Base-by-base conservation (phyloP, 1,140 invertebrate species). In the Dinothrombium tinctorium region DNA sequence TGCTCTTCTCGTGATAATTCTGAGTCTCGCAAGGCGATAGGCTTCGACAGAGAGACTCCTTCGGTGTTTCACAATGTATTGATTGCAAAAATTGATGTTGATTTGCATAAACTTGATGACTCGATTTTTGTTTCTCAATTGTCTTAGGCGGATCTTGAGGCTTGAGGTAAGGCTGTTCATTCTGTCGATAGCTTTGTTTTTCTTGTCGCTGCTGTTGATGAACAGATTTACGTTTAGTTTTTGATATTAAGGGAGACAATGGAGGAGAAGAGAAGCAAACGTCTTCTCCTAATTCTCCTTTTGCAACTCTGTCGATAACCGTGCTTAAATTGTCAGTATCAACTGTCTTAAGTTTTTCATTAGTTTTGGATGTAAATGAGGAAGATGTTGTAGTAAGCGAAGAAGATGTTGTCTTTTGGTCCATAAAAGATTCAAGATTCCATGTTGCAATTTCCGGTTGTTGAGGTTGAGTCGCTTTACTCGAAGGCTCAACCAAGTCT, bases 371-470 rank as follows among this genome's bases (percentile, higher is more conserved):
- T 9, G 40, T 20, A 19, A 3, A 20, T 4, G 37, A 21, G 8
- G 19, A 12, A 21, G 9, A 17, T 17, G 15, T 38, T 39, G 24
- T 32, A 7, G 21, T 25, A 20, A 11, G n/a, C 7, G 2, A 9
- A 9, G 12, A 21, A 14, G 2, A 9, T 9, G 12, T 29, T 7
- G 37, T 39, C 24, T 39, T 39, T 14, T 26, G 25, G 20, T 36
- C 42, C 36, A 43, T 43, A 29, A 43, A 43, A 17, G 19, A 31
- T 17, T 19, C 19, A 15, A 43, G 24, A 29, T 40, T 33, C 42
- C 42, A 45, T 8, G 23, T 31, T 4, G 33, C 17, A n/a, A 36
- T 26, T 17, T 41, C 39, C 12, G 31, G 22, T 25, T 32, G 26
- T 8, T 7, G 37, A 26, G 26, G 37, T 31, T 24, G 11, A 26